These are phyloP conservation scores for Rhinatrema bivittatum DNA, from an alignment of 2,797 vertebrate genomes.

Conservation along the genomic window DNA sequence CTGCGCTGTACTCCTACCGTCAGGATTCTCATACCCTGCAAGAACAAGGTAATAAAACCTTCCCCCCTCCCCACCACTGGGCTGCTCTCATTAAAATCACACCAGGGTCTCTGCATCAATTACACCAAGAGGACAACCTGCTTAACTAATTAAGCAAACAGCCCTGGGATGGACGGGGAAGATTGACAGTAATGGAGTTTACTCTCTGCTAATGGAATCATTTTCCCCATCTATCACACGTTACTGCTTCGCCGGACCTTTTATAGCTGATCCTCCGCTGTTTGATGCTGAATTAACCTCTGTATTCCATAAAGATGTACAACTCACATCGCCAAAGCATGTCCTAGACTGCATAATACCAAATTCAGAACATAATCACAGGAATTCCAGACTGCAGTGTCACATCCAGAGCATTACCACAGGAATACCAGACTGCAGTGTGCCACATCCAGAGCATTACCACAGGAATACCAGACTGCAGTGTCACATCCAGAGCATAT, in stretches of 20 bases:
- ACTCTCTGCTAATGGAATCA: too few relatives aligned
- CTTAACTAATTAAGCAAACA: constrained; percentile 20
- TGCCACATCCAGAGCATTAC: too few relatives aligned
- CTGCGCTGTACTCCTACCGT: too few relatives aligned
- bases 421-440: too few relatives aligned
- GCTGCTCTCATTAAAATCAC: constrained; percentile 31
- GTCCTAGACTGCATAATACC: too few relatives aligned
- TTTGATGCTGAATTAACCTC: neutral
- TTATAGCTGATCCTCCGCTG: neutral
- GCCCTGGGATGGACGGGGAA: neutral
- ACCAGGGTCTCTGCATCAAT: constrained; percentile 24
- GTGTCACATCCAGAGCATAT: too few relatives aligned
- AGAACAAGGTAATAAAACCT: too few relatives aligned
- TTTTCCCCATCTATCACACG: constrained; percentile 1
- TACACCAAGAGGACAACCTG: constrained; percentile 32
- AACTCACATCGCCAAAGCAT: neutral
- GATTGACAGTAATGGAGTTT: neutral
- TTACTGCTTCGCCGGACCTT: neutral
- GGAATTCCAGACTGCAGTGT: too few relatives aligned
- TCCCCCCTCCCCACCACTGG: neutral
- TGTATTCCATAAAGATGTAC: neutral
- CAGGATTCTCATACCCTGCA: too few relatives aligned
- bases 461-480: too few relatives aligned
- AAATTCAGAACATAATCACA: too few relatives aligned
- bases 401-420: too few relatives aligned